phyloP scores from a whole-genome alignment of 2,797 vertebrate species.

The Galaxias olidus region DNA sequence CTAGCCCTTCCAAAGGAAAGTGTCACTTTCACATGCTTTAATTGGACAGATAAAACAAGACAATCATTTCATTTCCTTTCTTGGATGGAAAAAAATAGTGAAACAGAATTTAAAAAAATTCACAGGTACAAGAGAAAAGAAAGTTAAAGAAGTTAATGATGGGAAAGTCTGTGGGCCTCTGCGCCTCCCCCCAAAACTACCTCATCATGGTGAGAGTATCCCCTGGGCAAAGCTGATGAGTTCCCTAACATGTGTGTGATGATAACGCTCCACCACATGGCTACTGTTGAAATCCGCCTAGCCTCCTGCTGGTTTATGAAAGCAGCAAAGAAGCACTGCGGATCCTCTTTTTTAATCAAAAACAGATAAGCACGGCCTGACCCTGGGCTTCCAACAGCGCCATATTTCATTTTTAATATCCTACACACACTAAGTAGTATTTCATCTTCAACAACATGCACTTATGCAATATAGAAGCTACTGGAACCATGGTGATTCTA shows the following conservation, averaged over 20 bases:
- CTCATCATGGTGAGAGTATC: no score
- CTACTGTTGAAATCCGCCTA: conserved; percentile 41
- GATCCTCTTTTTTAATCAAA: conserved; percentile 59
- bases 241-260: not conserved
- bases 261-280: conserved; percentile 28
- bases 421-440: conserved; percentile 54
- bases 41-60: no score
- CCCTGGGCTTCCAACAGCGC: conserved; percentile 44
- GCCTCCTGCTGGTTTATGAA: conserved; percentile 48
- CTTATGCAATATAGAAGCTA: conserved; percentile 27
- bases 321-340: conserved; percentile 36
- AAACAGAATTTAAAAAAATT: no score
- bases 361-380: conserved; percentile 52
- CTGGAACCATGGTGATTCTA: conserved; percentile 35
- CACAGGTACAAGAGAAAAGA: no score
- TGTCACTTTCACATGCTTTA: no score
- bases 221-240: no score
- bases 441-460: conserved; percentile 40
- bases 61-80: no score
- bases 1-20: no score
- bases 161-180: no score
- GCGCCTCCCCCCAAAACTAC: no score
- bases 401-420: conserved; percentile 65
- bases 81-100: no score
- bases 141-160: no score